A percentile compares a stretch with the other conserved stretches of the same genome.
phyloP scores from a whole-genome alignment of 1,140 invertebrate genomes.

The Aphelenchoides fujianensis region DNA sequence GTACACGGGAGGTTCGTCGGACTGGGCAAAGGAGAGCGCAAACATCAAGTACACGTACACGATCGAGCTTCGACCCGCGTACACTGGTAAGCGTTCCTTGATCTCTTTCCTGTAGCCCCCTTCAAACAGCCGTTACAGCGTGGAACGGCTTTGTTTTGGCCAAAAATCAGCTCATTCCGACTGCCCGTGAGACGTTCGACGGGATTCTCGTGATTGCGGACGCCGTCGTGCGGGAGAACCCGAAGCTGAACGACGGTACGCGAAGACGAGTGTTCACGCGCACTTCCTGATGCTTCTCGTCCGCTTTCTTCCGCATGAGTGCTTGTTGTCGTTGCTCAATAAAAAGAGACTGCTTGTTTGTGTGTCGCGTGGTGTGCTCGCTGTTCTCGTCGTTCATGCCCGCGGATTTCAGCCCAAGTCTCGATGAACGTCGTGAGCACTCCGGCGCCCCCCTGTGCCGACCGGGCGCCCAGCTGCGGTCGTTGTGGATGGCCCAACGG shows the following conservation, averaged over 20 bases:
- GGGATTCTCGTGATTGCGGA: slow-evolving; percentile 63
- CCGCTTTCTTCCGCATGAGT: not conserved
- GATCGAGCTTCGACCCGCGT: slow-evolving; percentile 54
- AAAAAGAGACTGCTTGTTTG: not conserved
- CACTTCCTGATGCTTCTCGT: not conserved
- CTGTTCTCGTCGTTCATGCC: not conserved
- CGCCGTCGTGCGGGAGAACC: slow-evolving; percentile 32
- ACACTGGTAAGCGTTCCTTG: slow-evolving; percentile 48
- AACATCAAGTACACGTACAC: slow-evolving; percentile 61
- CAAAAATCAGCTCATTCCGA: slow-evolving; percentile 69
- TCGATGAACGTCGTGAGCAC: not conserved
- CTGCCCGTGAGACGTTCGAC: slow-evolving; percentile 74
- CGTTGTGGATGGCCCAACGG: not conserved
- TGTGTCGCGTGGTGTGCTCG: not conserved
- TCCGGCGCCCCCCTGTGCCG: not conserved
- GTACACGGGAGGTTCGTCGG: slow-evolving; percentile 56
- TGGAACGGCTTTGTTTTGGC: slow-evolving; percentile 65
- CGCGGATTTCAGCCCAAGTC: not conserved
- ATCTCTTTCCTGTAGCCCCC: no score
- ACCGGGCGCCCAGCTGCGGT: slow-evolving; percentile 13
- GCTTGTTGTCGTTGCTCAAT: not conserved
- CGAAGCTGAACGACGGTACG: slow-evolving; percentile 1
- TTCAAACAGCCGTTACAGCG: slow-evolving; percentile 35
- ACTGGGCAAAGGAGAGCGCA: slow-evolving; percentile 60
- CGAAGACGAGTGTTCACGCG: not conserved